Percentiles rank a stretch among this genome's conserved stretches.
Conservation (phyloP, 1,140 invertebrate genomes). For the Bombyx mori region DNA sequence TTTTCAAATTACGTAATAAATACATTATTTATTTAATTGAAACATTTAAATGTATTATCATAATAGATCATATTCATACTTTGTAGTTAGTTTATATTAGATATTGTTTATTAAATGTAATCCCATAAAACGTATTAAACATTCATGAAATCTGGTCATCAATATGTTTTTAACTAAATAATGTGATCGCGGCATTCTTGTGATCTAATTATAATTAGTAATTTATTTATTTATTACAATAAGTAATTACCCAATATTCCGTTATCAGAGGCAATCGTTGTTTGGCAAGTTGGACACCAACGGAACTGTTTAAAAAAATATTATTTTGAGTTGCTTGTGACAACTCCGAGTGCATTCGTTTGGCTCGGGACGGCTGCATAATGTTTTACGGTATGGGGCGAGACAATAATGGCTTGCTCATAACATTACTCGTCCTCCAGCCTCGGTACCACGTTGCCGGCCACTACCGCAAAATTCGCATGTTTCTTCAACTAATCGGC, state of each 20-base stretch:
- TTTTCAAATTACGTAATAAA: too few relatives aligned
- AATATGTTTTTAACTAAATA: background rate
- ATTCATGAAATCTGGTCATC: background rate
- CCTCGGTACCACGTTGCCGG: slow-evolving; percentile 49
- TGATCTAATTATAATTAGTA: too few relatives aligned
- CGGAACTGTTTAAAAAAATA: background rate
- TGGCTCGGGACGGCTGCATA: slow-evolving; percentile 56
- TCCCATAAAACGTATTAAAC: background rate
- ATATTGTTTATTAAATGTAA: background rate
- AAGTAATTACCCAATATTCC: too few relatives aligned
- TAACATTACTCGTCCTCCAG: slow-evolving; percentile 67
- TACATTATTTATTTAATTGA: too few relatives aligned
- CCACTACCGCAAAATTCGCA: slow-evolving; percentile 32
- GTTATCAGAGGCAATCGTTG: too few relatives aligned
- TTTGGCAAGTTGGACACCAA: too few relatives aligned
- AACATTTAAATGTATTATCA: too few relatives aligned
- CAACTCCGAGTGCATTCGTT: slow-evolving; percentile 46
- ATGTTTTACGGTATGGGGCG: slow-evolving; percentile 70
- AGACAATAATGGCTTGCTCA: slow-evolving; percentile 71
- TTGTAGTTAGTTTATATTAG: too few relatives aligned
- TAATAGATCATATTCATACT: too few relatives aligned
- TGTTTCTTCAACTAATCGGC: slow-evolving; percentile 7
- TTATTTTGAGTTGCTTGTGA: slow-evolving; percentile 25
- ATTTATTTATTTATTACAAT: too few relatives aligned
- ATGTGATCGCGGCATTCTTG: too few relatives aligned